Evolutionary conservation across 2,113 vertebrate genomes (phyloP).

Genomic region (Gymnobelideus leadbeateri): DNA sequence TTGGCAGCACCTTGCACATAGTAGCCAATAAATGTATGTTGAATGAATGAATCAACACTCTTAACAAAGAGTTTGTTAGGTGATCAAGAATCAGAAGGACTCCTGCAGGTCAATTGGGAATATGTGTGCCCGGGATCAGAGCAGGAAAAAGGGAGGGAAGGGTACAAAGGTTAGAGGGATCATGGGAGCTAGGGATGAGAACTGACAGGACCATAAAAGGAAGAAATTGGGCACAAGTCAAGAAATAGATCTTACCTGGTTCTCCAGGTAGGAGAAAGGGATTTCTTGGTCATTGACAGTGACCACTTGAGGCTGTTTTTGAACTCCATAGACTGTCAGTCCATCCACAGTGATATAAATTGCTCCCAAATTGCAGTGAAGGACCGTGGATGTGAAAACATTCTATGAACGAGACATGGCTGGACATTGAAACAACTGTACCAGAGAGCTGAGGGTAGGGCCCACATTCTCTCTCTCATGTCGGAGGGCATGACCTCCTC

Average conservation of each 20-base stretch:
- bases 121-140: background rate
- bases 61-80: too few relatives aligned
- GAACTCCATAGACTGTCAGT: slow-evolving; percentile 87
- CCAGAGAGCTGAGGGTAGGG: background rate
- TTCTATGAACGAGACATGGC: slow-evolving; percentile 80
- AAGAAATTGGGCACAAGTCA: background rate
- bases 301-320: slow-evolving; percentile 83
- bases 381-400: slow-evolving; percentile 87
- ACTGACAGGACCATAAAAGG: background rate
- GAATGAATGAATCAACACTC: background rate
- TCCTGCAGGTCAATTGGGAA: background rate
- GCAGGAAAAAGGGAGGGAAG: background rate
- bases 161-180: background rate
- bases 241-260: slow-evolving; percentile 83
- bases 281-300: slow-evolving; percentile 87
- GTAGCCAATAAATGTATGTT: background rate
- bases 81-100: background rate
- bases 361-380: slow-evolving; percentile 84
- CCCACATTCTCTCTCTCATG: background rate
- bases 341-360: slow-evolving; percentile 84
- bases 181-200: background rate
- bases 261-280: slow-evolving; percentile 86
- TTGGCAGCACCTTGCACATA: background rate
- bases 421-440: fast-evolving
- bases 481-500: background rate